phyloP scores from a whole-genome alignment of 2,888 invertebrate species.

The Bombyx huttoni region DNA sequence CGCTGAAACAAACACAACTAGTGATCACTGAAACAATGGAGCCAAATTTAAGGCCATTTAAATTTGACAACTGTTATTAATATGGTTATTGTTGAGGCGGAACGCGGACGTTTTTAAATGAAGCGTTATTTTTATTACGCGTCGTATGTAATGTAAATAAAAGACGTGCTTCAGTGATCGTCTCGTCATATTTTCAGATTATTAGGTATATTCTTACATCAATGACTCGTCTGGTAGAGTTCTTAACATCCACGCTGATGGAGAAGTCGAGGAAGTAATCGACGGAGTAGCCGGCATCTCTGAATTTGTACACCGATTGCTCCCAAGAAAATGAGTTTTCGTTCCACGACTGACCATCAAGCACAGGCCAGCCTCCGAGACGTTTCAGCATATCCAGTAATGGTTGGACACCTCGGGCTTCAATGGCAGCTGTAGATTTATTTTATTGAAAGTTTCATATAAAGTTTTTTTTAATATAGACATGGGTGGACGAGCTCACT shows the following conservation, averaged over 20 bases:
- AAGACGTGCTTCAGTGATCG: not conserved
- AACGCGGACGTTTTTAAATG: not conserved
- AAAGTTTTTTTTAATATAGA: no score
- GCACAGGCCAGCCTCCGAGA: constrained; percentile 96
- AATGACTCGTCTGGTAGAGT: constrained; percentile 86
- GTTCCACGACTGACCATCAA: constrained; percentile 83
- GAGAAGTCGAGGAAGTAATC: constrained; percentile 94
- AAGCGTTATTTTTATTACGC: not conserved
- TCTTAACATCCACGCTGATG: constrained; percentile 90
- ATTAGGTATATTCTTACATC: constrained; percentile 75
- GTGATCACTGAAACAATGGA: constrained; percentile 1
- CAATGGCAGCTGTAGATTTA: constrained; percentile 78
- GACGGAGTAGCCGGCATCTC: constrained; percentile 85
- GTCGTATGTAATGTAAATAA: not conserved
- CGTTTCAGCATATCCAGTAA: constrained; percentile 78
- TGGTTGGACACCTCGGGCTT: constrained; percentile 82
- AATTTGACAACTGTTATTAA: not conserved
- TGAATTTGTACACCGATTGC: constrained; percentile 85
- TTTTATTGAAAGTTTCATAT: no score
- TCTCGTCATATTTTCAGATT: not conserved
- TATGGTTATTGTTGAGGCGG: not conserved
- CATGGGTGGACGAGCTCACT: no score
- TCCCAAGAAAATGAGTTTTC: constrained; percentile 83
- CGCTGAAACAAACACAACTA: constrained; percentile 1
- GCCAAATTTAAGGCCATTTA: not conserved